A percentile compares a stretch with the other conserved stretches of the same genome.
Conservation (phyloP, 2,888 invertebrate species). For the Carpatolechia fugitivella region DNA sequence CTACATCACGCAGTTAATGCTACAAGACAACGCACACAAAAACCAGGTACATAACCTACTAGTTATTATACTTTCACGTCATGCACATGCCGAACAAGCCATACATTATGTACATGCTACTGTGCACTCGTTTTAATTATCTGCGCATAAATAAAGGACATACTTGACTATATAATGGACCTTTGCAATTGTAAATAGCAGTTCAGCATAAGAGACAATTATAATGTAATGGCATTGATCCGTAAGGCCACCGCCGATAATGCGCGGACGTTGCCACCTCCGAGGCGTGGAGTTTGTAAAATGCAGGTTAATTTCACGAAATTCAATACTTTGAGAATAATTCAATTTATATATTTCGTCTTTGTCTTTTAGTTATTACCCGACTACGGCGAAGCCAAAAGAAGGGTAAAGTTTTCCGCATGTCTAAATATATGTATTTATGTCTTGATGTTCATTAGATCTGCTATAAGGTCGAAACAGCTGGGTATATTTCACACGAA, state of each 20-base stretch:
- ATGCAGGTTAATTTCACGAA: too few relatives aligned
- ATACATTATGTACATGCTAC: too few relatives aligned
- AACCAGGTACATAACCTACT: slow-evolving; percentile 86
- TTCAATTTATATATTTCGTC: slow-evolving; percentile 1
- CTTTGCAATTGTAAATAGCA: too few relatives aligned
- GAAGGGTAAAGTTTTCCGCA: slow-evolving; percentile 6
- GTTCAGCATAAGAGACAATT: too few relatives aligned
- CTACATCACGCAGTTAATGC: slow-evolving; percentile 93
- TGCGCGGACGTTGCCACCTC: too few relatives aligned
- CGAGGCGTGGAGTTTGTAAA: too few relatives aligned
- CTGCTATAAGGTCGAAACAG: background rate
- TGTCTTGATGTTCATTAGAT: slow-evolving; percentile 3
- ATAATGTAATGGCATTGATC: too few relatives aligned
- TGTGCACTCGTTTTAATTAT: too few relatives aligned
- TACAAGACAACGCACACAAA: slow-evolving; percentile 96
- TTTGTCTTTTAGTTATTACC: slow-evolving; percentile 9
- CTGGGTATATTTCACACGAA: background rate
- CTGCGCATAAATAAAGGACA: too few relatives aligned
- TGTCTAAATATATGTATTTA: background rate
- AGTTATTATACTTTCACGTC: background rate
- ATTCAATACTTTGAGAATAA: background rate
- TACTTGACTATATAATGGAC: too few relatives aligned
- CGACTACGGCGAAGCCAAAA: slow-evolving; percentile 10
- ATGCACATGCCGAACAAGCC: background rate
- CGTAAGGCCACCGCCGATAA: too few relatives aligned